Percentiles rank a stretch among this genome's conserved stretches.
phyloP scores from a whole-genome alignment of 2,797 vertebrate species.

The Acipenser oxyrinchus region DNA sequence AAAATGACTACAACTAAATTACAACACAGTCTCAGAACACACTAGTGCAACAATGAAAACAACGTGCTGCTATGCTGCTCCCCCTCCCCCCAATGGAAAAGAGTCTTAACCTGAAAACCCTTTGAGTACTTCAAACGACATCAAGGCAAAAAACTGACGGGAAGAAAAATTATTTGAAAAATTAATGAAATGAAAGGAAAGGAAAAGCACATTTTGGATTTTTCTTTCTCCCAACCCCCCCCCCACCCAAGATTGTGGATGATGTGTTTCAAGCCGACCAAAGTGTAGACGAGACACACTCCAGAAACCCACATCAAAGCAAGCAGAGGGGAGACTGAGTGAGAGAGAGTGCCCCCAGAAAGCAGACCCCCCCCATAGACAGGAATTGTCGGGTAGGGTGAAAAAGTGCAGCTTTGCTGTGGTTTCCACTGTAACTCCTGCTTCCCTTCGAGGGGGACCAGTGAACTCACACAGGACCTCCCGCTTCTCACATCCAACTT shows the following conservation, averaged over 20 bases:
- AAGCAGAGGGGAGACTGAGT: background rate
- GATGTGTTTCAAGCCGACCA: constrained; percentile 16
- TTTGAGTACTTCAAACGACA: too few relatives aligned
- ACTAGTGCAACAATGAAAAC: too few relatives aligned
- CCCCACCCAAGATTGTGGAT: constrained; percentile 7
- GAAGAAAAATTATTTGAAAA: too few relatives aligned
- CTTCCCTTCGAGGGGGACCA: background rate
- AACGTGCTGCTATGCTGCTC: too few relatives aligned
- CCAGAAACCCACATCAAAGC: background rate
- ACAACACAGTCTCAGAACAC: too few relatives aligned
- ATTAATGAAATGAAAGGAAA: background rate
- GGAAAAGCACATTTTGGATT: background rate
- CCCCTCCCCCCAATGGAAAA: too few relatives aligned
- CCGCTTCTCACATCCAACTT: background rate
- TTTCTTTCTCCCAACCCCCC: background rate
- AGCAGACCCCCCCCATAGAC: background rate
- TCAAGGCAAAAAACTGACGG: too few relatives aligned
- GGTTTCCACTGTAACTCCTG: background rate
- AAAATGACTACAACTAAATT: too few relatives aligned
- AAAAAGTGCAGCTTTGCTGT: background rate
- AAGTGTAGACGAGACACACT: background rate
- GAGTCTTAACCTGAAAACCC: too few relatives aligned
- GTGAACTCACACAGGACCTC: background rate
- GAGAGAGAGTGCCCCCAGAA: background rate
- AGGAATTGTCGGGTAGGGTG: background rate